Base-by-base conservation (phyloP, 2,797 vertebrate species). In the Sebastolobus alascanus region DNA sequence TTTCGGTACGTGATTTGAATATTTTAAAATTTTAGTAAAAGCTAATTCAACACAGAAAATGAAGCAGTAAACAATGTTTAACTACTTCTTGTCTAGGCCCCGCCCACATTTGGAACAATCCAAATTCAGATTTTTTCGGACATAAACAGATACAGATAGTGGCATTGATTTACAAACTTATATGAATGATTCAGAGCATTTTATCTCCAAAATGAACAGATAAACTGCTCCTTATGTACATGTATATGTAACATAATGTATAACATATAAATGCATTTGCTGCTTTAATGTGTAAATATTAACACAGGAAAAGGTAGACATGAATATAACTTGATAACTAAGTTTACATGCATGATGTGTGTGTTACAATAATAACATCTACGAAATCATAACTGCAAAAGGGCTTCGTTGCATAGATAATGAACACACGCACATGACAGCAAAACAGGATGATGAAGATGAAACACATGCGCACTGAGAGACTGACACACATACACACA, bases 381-480 rank as follows among this genome's bases (percentile, higher is more conserved):
- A 18, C 14, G 6, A 60, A 60, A 71, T 67, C 7, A 37, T 25
- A 31, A 38, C 35, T 8, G 31, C 54, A 55, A 55, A 60, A 6
- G 3, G 0, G 59, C 35, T 18, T 18, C 3, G 3, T 2, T 52
- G 33, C 59, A 18, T 6, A 1, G 60, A 75, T 22, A 43, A 65
- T 33, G 52, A 72, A 60, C 65, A 27, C 77, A 55, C 82, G 60
- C 14, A 38, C 43, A 55, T 54, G 68, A 74, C 58, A 72, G 27
- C 54, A 58, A 56, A 58, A 60, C 56, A 56, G 63, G 63, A 61
- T 52, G 61, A 77, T 70, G 54, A 76, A 82, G 56, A 75, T 80
- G 40, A 81, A 79, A 75, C 78, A 79, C 75, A 71, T 79, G 73
- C 8, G 8, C 60, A 20, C 59, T 12, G 65, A 82, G 59, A 84